Evolutionary conservation across 2,888 invertebrate species (phyloP).

Genomic region (Cheilosia variabilis): DNA sequence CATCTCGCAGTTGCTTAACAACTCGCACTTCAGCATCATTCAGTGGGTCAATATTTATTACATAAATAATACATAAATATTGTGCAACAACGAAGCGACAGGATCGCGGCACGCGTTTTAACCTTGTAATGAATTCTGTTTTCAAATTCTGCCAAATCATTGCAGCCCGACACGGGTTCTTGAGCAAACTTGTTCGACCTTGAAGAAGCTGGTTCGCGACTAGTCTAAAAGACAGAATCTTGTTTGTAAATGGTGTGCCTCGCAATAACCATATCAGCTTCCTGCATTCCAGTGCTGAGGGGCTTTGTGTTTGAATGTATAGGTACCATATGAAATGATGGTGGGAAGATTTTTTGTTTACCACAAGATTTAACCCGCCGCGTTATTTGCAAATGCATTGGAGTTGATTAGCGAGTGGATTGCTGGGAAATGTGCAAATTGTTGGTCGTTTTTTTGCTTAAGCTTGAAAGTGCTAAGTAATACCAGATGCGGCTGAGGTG

Average conservation of each 20-base stretch:
- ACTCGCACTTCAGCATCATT: background rate
- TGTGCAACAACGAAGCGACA: slow-evolving; percentile 5
- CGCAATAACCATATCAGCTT: background rate
- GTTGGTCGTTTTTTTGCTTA: background rate
- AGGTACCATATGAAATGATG: too few species aligned
- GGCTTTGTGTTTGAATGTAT: background rate
- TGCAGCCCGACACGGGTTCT: background rate
- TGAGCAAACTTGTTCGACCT: slow-evolving; percentile 6
- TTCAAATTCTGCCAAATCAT: slow-evolving; percentile 8
- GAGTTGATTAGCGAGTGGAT: slow-evolving; percentile 13
- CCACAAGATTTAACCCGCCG: background rate
- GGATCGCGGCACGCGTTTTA: background rate
- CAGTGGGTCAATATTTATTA: background rate
- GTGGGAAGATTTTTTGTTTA: background rate
- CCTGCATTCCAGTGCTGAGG: background rate
- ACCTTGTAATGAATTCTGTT: background rate
- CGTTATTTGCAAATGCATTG: slow-evolving; percentile 15
- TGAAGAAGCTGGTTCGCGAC: background rate
- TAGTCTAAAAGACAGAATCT: too few species aligned
- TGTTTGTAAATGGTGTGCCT: background rate
- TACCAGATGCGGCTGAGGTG: too few species aligned
- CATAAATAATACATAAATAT: background rate
- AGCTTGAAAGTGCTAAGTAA: too few species aligned
- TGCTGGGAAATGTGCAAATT: slow-evolving; percentile 7
- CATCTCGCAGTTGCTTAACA: slow-evolving; percentile 7